Conservation (phyloP, 2,888 invertebrate genomes). For the Sepiola atlantica region DNA sequence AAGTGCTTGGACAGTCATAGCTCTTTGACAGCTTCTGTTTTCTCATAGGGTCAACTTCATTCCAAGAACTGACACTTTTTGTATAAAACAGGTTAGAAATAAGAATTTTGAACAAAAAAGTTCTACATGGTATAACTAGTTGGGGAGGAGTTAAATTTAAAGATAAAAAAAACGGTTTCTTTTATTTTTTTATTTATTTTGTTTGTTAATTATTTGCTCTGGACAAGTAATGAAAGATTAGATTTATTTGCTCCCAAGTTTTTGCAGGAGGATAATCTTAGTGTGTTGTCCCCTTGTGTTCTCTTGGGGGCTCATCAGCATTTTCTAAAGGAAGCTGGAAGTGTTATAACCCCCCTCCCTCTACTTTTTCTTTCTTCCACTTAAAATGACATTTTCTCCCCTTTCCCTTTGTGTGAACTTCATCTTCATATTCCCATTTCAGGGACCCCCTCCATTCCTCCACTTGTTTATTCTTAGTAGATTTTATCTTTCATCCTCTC, state of each 20-base stretch:
- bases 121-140: background rate
- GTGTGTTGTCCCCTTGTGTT: background rate
- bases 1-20: background rate
- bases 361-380: background rate
- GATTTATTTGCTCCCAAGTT: background rate
- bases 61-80: background rate
- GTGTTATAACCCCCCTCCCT: background rate
- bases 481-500: background rate
- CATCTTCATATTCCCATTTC: background rate
- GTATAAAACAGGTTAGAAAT: background rate
- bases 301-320: background rate
- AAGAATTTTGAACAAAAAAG: background rate
- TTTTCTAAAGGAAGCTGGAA: background rate
- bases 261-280: background rate
- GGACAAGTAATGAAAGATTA: background rate
- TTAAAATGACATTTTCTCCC: background rate
- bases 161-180: background rate
- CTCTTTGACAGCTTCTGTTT: background rate
- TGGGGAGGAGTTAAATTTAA: background rate
- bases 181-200: background rate
- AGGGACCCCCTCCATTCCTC: background rate
- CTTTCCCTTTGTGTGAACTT: background rate
- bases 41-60: background rate
- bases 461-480: background rate
- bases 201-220: background rate